Evolutionary conservation across 2,797 vertebrate species (phyloP), one percentile per base, ranked within the genome.

Genomic region (Cephalopachus bancanus): DNA sequence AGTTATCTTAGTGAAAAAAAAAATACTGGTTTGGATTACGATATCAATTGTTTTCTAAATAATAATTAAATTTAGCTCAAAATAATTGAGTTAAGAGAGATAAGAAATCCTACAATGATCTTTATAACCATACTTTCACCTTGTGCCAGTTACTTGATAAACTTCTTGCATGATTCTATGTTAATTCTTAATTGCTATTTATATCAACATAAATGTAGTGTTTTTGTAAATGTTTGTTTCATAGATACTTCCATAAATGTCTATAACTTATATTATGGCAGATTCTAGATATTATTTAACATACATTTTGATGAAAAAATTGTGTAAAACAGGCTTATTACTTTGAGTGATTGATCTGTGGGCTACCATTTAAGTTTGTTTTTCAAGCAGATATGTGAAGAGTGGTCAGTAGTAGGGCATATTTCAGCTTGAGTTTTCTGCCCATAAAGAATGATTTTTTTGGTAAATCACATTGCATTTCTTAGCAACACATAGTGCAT

Each of bases 401-500:
- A 6, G 8, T 93, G 10, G 3, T 75, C 49, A 93, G n/a, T 65
- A 20, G 8, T 14, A 33, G 64, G 15, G 4, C 28, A 51, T 5
- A 57, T 71, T 53, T 94, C 33, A 91, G 12, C 6, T 30, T 49
- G 26, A 57, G 7, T 69, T 93, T 80, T 84, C 60, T 80, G 24
- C 8, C 37, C 51, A 14, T 53, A 72, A 94, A 69, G 22, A 74
- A 57, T 44, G 22, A 28, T n/a, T 3, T 49, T 83, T 93, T 76
- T 89, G 17, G 5, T 55, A 76, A 93, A 94, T 74, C 37, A 49
- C 7, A 62, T 28, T 78, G 1, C 12, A 81, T 93, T 95, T 95
- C 53, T 86, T 93, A 28, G 95, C 59, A 96, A 79, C 28, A 84
- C n/a, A 51, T 51, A 89, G 72, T 62, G 15, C 15, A 69, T 96